Evolutionary conservation across 2,888 invertebrate species (phyloP), one percentile per base, ranked within the genome.

Genomic region (Drymonia ruficornis): DNA sequence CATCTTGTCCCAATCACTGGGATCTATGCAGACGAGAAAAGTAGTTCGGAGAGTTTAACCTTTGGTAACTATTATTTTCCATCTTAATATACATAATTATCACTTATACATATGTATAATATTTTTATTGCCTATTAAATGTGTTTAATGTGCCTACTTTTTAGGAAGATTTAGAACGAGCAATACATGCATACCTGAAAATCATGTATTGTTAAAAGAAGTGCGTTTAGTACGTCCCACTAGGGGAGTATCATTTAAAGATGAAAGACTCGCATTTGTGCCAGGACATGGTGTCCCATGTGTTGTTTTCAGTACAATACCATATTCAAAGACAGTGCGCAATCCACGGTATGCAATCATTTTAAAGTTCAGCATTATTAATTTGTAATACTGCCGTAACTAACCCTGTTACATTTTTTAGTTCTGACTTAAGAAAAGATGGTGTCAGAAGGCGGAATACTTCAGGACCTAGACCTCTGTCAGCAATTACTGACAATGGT

Each of bases 221-320:
- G 85, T 95, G 19, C 94, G 95, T 65, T 73, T 95, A 60, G 81
- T 95, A 56, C 93, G 93, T 61, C 93, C 94, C 15, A 89, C 93
- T 28, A 95, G 94, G 84, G 94, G 94, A 61, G 95, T 95, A 61
- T 94, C 94, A 68, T 96, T 96, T 75, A 95, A 94, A 78, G 96
- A 97, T 84, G 97, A 97, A 79, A 94, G 98, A 74, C 93, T 98
- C 63, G 96, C 97, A 55, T 94, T 98, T 86, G 95, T 97, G 40
- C 96, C 97, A 50, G 92, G 95, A 7, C 95, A 95, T 71, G 95
- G 96, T 73, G 95, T 96, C 55, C 98, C 98, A 36, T 96, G 98
- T 89, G 94, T 96, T 69, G 94, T 98, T 59, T 98, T 96, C 84
- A 98, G 98, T 40, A 95, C 97, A 53, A 94, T 98, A 79, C 97